Conservation (phyloP, 1,140 invertebrate species). For the Drosophila funebris region DNA sequence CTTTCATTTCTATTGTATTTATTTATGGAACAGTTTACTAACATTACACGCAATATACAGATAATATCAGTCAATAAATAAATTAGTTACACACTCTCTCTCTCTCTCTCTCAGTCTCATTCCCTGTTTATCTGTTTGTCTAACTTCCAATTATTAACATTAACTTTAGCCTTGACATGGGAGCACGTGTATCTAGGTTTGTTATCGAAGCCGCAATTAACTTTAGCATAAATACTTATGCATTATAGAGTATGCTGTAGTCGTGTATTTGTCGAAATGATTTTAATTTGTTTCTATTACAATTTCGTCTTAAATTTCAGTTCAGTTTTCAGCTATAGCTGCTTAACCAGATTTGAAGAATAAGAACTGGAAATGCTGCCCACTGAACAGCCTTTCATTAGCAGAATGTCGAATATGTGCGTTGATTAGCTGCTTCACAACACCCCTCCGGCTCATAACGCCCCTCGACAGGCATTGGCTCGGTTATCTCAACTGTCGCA, state of each 20-base stretch:
- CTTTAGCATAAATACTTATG: background rate
- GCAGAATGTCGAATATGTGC: slow-evolving; percentile 3
- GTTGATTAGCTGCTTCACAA: slow-evolving; percentile 20
- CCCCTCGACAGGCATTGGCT: background rate
- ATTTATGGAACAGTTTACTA: background rate
- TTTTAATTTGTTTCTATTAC: background rate
- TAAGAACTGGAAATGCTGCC: background rate
- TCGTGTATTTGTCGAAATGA: background rate
- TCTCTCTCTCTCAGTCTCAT: too few relatives aligned
- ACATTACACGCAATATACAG: background rate
- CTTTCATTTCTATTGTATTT: background rate
- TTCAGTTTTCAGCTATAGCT: background rate
- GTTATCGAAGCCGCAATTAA: background rate
- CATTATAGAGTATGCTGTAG: background rate
- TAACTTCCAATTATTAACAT: background rate
- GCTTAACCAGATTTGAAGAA: background rate
- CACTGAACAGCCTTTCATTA: background rate
- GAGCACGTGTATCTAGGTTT: background rate
- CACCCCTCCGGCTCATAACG: too few relatives aligned
- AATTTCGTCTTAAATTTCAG: background rate
- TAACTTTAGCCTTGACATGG: background rate
- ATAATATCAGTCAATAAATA: background rate
- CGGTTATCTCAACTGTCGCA: background rate
- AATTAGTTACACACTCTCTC: too few relatives aligned
- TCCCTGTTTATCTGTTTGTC: background rate